These are phyloP conservation scores for Drosophila baimaii DNA, from an alignment of 1,140 invertebrate genomes.

Conservation along the genomic window DNA sequence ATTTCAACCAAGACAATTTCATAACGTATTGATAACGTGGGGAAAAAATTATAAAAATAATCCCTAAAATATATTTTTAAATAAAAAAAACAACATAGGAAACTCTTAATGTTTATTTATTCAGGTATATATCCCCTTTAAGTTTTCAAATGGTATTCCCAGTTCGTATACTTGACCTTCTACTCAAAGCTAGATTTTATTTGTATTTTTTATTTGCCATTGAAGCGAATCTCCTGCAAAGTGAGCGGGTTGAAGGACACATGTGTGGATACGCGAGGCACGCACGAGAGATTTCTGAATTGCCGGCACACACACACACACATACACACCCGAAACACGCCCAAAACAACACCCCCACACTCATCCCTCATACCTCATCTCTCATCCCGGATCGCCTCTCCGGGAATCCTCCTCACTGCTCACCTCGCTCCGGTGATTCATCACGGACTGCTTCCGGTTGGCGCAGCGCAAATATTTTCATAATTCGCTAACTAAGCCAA, in stretches of 20 bases:
- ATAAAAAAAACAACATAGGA: too few species aligned
- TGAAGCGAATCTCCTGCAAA: conserved; percentile 40
- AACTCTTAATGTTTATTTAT: too few species aligned
- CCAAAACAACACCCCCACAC: conserved; percentile 15
- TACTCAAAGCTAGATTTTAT: neutral
- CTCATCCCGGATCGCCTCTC: neutral
- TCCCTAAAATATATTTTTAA: too few species aligned
- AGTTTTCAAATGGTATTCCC: neutral
- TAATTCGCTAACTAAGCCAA: conserved; percentile 80
- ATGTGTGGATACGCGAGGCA: conserved; percentile 41
- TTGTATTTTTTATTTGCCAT: conserved; percentile 48
- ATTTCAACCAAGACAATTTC: too few species aligned
- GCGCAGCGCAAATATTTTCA: conserved; percentile 77
- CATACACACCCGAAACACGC: neutral
- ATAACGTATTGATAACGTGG: too few species aligned
- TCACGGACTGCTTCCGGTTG: conserved; percentile 59
- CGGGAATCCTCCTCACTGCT: conserved; percentile 13
- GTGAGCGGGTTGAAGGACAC: conserved; percentile 21
- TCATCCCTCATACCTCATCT: neutral
- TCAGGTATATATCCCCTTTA: too few species aligned
- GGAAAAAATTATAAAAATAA: too few species aligned
- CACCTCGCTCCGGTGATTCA: conserved; percentile 50
- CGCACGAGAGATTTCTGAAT: conserved; percentile 71
- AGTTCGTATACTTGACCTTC: neutral
- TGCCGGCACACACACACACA: too few species aligned